Conservation (phyloP, 2,888 invertebrate species). For the Pantelozetes paolii region DNA sequence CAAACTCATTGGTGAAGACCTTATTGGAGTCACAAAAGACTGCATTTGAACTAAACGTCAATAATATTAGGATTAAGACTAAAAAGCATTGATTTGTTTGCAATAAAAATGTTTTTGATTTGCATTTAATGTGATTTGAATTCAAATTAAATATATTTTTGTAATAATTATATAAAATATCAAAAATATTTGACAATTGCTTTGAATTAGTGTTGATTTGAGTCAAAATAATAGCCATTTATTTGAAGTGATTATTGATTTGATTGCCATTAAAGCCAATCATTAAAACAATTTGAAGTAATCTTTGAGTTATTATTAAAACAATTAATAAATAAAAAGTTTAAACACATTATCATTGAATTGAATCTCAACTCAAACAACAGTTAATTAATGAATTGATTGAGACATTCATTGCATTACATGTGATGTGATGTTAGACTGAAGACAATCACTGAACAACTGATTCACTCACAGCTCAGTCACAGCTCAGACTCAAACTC, state of each 20-base stretch:
- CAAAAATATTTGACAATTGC: background rate
- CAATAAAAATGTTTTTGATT: conserved; percentile 1
- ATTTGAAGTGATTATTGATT: background rate
- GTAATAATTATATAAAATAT: background rate
- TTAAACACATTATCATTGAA: too few species aligned
- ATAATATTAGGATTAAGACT: background rate
- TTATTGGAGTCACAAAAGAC: conserved; percentile 19
- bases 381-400: too few species aligned
- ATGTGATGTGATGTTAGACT: too few species aligned
- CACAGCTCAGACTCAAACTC: too few species aligned
- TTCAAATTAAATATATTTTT: background rate
- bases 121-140: background rate
- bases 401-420: too few species aligned
- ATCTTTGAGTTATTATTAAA: too few species aligned
- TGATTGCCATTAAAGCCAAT: background rate
- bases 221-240: conserved; percentile 11
- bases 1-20: conserved; percentile 57
- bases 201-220: background rate
- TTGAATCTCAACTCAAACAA: too few species aligned
- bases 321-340: too few species aligned
- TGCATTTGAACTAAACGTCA: background rate
- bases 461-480: too few species aligned
- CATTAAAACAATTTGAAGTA: too few species aligned
- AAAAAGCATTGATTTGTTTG: background rate
- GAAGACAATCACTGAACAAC: too few species aligned